Percentiles rank a stretch among this genome's conserved stretches.
Evolutionary conservation across 2,888 invertebrate species (phyloP).

Genomic region (Scaptomyza caliginosa): DNA sequence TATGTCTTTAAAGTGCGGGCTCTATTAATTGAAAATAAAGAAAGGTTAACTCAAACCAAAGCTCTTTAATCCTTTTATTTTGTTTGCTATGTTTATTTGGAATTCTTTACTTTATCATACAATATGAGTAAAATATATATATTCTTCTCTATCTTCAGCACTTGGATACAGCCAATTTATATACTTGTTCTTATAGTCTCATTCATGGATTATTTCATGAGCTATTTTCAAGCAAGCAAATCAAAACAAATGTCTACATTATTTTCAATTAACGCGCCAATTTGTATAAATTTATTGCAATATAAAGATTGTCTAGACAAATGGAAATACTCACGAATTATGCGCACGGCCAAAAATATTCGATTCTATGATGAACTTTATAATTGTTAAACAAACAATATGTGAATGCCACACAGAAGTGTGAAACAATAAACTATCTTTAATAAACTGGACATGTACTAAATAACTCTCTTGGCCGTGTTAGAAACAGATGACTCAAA

Average conservation of each 20-base stretch:
- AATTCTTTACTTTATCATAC: too few species aligned
- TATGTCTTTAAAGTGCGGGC: slow-evolving; percentile 19
- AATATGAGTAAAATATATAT: too few species aligned
- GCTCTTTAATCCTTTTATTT: neutral
- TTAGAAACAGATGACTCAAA: slow-evolving; percentile 63
- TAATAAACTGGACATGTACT: slow-evolving; percentile 18
- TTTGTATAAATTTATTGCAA: slow-evolving; percentile 51
- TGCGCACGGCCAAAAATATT: slow-evolving; percentile 31
- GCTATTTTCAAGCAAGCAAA: slow-evolving; percentile 30
- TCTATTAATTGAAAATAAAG: neutral
- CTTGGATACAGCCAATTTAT: too few species aligned
- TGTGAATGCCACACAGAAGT: too few species aligned
- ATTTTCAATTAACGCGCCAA: slow-evolving; percentile 48
- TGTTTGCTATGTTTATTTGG: neutral
- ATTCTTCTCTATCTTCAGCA: too few species aligned
- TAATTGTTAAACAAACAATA: neutral
- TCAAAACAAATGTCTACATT: slow-evolving; percentile 55
- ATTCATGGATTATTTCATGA: slow-evolving; percentile 44
- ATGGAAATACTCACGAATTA: slow-evolving; percentile 41
- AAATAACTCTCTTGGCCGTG: slow-evolving; percentile 11
- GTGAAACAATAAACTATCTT: slow-evolving; percentile 3
- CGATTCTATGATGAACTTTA: neutral
- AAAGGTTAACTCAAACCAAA: neutral
- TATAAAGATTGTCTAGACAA: slow-evolving; percentile 45
- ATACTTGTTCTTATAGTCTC: slow-evolving; percentile 13